A percentile compares a stretch with the other conserved stretches of the same genome.
These are phyloP conservation scores for Lordiphosa stackelbergi DNA, from an alignment of 1,140 invertebrate species.

Conservation along the genomic window DNA sequence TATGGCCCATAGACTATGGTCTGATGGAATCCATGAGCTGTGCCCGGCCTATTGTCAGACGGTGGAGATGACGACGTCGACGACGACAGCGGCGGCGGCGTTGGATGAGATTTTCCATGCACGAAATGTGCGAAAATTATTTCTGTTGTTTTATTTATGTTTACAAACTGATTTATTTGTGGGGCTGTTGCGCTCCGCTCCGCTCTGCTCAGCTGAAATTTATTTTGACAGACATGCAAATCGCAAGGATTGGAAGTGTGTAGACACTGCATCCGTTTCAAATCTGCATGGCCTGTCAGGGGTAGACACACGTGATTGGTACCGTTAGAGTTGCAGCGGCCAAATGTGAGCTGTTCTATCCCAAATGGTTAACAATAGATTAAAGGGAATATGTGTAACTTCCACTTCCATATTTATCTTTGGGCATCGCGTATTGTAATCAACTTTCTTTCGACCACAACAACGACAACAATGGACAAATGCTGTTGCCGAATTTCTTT, in stretches of 20 bases:
- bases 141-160: slow-evolving; percentile 67
- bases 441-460: slow-evolving; percentile 32
- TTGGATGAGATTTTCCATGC: slow-evolving; percentile 38
- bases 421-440: slow-evolving; percentile 33
- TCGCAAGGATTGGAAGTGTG: slow-evolving; percentile 35
- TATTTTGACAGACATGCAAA: slow-evolving; percentile 57
- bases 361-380: slow-evolving; percentile 38
- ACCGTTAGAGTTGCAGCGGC: slow-evolving; percentile 16
- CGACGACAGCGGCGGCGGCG: slow-evolving; percentile 1
- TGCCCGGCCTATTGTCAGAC: slow-evolving; percentile 30
- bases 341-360: slow-evolving; percentile 29
- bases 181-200: slow-evolving; percentile 9
- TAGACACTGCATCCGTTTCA: slow-evolving; percentile 44
- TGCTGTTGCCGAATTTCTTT: slow-evolving; percentile 19
- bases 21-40: slow-evolving; percentile 38
- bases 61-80: slow-evolving; percentile 10
- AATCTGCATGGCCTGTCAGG: slow-evolving; percentile 32
- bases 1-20: slow-evolving; percentile 6
- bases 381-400: background rate
- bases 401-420: slow-evolving; percentile 32
- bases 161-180: slow-evolving; percentile 66
- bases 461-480: slow-evolving; percentile 36
- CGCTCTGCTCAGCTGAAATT: slow-evolving; percentile 33
- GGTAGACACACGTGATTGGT: too few relatives aligned
- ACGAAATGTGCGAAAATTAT: slow-evolving; percentile 53